Percentiles rank a stretch among this genome's conserved stretches.
Evolutionary conservation across 2,113 vertebrate species (phyloP).

Genomic region (Corvus cornix): DNA sequence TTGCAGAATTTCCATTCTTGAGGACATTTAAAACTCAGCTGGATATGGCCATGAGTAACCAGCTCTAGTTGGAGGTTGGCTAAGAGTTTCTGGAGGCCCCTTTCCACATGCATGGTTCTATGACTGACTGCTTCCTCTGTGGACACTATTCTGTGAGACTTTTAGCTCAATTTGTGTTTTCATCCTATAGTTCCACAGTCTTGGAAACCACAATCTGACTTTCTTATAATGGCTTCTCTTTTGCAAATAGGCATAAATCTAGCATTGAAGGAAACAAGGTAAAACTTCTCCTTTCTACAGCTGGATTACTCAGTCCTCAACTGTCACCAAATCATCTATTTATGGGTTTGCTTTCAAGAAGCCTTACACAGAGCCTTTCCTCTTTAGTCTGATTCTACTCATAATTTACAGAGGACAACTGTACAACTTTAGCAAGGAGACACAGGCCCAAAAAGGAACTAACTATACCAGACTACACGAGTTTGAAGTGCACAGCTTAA

Average conservation of each 20-base stretch:
- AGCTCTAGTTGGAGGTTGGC: neutral
- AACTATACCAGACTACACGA: neutral
- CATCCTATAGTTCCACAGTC: neutral
- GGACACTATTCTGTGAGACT: neutral
- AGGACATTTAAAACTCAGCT: neutral
- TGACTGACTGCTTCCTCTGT: neutral
- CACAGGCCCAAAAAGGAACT: neutral
- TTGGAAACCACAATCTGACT: neutral
- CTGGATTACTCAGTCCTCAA: neutral
- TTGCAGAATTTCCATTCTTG: neutral
- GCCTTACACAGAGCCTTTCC: neutral
- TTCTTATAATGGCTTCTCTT: neutral
- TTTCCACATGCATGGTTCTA: neutral
- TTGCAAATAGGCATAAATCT: neutral
- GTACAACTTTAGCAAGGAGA: neutral
- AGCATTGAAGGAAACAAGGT: neutral
- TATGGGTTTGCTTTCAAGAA: neutral
- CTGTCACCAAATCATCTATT: neutral
- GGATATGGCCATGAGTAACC: neutral
- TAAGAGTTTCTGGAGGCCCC: neutral
- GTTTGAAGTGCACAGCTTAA: neutral
- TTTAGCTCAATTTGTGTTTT: neutral
- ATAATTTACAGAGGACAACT: neutral
- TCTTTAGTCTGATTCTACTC: neutral
- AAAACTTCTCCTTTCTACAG: neutral